Evolutionary conservation across 2,888 invertebrate species (phyloP).

Genomic region (Calliphora vomitoria): DNA sequence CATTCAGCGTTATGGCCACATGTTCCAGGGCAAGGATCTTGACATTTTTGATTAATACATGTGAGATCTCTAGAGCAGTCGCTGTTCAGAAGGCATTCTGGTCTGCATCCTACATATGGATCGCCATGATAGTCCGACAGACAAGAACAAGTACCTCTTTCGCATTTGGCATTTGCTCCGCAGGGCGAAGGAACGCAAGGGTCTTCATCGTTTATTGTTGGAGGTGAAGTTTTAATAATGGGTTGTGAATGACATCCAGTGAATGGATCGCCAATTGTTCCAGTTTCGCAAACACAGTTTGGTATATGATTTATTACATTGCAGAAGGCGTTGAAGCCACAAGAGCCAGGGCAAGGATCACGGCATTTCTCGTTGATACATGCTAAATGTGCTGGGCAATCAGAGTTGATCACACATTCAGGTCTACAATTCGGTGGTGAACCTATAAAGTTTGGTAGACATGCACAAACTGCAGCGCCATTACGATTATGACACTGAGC

Average conservation of each 20-base stretch:
- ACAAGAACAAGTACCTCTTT: slow-evolving; percentile 88
- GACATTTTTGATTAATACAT: slow-evolving; percentile 89
- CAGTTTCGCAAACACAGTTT: slow-evolving; percentile 89
- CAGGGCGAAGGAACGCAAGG: slow-evolving; percentile 86
- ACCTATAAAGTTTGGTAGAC: slow-evolving; percentile 87
- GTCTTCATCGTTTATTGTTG: slow-evolving; percentile 84
- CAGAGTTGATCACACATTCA: slow-evolving; percentile 86
- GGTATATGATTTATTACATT: slow-evolving; percentile 89
- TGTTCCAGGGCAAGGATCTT: slow-evolving; percentile 90
- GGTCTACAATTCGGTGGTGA: slow-evolving; percentile 87
- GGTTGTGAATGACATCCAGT: slow-evolving; percentile 87
- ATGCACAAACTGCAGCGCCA: slow-evolving; percentile 86
- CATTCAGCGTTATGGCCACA: slow-evolving; percentile 91
- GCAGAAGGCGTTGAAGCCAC: slow-evolving; percentile 90
- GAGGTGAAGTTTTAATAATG: slow-evolving; percentile 30
- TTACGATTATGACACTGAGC: slow-evolving; percentile 89
- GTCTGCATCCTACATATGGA: slow-evolving; percentile 88
- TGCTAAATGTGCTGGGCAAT: slow-evolving; percentile 86
- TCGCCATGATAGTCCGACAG: slow-evolving; percentile 88
- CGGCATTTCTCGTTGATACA: slow-evolving; percentile 89
- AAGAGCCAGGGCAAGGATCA: slow-evolving; percentile 90
- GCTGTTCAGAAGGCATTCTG: slow-evolving; percentile 90
- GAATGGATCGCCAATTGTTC: slow-evolving; percentile 88
- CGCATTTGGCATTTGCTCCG: slow-evolving; percentile 85
- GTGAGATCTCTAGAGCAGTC: slow-evolving; percentile 90